Percentiles rank a stretch among this genome's conserved stretches.
These are phyloP conservation scores for Iselma pallidipennis DNA, from an alignment of 2,888 invertebrate genomes.

Conservation along the genomic window DNA sequence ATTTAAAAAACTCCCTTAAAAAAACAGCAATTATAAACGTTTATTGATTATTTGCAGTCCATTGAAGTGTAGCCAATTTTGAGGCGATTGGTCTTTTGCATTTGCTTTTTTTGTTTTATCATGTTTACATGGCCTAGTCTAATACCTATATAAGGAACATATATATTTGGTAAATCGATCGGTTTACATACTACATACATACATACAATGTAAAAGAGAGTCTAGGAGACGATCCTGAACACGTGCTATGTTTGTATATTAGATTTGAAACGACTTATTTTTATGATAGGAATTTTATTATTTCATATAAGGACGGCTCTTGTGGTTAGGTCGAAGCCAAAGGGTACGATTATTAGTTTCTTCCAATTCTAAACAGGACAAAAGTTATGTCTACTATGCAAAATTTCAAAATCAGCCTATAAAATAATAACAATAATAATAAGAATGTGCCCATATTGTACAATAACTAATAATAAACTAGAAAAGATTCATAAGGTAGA, in stretches of 20 bases:
- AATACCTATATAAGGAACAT: slow-evolving; percentile 43
- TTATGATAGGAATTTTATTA: slow-evolving; percentile 31
- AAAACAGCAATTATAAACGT: too few species aligned
- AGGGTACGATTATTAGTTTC: neutral
- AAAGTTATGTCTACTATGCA: neutral
- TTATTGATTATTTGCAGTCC: neutral
- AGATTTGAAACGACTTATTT: slow-evolving; percentile 33
- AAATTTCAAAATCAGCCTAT: neutral
- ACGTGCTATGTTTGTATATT: slow-evolving; percentile 40
- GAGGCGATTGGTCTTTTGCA: slow-evolving; percentile 44
- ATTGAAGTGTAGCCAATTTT: too few species aligned
- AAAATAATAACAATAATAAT: slow-evolving; percentile 5
- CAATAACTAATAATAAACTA: too few species aligned
- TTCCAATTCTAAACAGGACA: neutral
- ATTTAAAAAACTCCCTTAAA: too few species aligned
- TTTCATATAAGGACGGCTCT: slow-evolving; percentile 16
- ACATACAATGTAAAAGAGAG: neutral
- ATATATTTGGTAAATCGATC: slow-evolving; percentile 48
- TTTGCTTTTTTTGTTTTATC: slow-evolving; percentile 48
- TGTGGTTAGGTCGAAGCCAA: neutral
- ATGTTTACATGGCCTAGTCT: slow-evolving; percentile 50
- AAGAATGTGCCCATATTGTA: too few species aligned
- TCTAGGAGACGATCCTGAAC: slow-evolving; percentile 29
- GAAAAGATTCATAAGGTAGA: too few species aligned
- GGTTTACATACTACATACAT: slow-evolving; percentile 35